phyloP scores from a whole-genome alignment of 2,797 vertebrate species.

The Propithecus deckenii region DNA sequence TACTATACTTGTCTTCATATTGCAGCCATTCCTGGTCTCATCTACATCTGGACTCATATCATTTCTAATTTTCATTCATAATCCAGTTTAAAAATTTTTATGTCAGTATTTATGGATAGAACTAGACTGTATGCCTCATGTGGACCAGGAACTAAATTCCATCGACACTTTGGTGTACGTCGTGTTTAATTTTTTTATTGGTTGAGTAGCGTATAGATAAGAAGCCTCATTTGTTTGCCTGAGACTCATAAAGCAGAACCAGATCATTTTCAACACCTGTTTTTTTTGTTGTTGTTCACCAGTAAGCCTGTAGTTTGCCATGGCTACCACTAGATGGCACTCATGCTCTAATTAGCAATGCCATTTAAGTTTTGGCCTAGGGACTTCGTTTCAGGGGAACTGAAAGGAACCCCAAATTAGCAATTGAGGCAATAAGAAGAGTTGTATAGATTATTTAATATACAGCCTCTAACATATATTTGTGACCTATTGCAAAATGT shows the following conservation, averaged over 20 bases:
- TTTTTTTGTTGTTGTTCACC: not conserved
- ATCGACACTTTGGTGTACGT: not conserved
- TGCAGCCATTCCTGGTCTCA: not conserved
- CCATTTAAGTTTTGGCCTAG: not conserved
- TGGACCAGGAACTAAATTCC: not conserved
- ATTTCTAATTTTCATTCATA: not conserved
- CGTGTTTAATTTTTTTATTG: not conserved
- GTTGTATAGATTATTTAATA: not conserved
- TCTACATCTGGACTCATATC: not conserved
- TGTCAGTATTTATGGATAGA: not conserved
- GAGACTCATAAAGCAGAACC: not conserved
- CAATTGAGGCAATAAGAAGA: not conserved
- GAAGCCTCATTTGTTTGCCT: not conserved
- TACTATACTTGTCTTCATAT: not conserved
- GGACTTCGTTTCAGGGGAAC: not conserved
- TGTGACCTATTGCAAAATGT: not conserved
- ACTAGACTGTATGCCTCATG: not conserved
- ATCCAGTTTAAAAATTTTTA: not conserved
- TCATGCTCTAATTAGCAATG: constrained; percentile 66
- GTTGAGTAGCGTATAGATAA: not conserved
- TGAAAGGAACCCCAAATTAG: constrained; percentile 40
- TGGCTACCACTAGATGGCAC: constrained; percentile 63
- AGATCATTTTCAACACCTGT: not conserved
- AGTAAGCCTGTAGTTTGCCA: not conserved
- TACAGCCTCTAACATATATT: not conserved